phyloP scores from a whole-genome alignment of 2,888 invertebrate species.

The Drosophila hamatofila region DNA sequence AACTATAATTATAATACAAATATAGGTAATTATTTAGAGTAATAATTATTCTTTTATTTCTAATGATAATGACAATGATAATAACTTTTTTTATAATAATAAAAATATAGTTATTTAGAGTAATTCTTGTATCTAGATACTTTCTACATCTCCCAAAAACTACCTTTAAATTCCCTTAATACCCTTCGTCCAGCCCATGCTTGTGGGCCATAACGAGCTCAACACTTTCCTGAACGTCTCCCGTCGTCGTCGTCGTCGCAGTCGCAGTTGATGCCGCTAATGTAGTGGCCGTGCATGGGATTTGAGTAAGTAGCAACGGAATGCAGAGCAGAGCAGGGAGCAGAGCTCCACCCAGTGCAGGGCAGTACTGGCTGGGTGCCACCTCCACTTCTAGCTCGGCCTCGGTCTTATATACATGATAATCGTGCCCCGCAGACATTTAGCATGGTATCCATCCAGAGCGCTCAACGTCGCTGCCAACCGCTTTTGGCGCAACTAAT shows the following conservation, averaged over 20 bases:
- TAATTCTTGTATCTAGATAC: neutral
- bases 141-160: neutral
- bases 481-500: slow-evolving; percentile 79
- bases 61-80: neutral
- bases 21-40: too few relatives aligned
- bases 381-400: slow-evolving; percentile 16
- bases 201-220: slow-evolving; percentile 30
- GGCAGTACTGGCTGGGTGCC: slow-evolving; percentile 12
- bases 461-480: slow-evolving; percentile 52
- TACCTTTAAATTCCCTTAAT: neutral
- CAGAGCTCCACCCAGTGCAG: slow-evolving; percentile 3
- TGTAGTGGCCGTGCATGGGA: slow-evolving; percentile 40
- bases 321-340: neutral
- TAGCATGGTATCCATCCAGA: slow-evolving; percentile 65
- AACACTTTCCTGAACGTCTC: slow-evolving; percentile 25
- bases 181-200: neutral
- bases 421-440: slow-evolving; percentile 78
- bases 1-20: too few relatives aligned
- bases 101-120: neutral
- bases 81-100: neutral
- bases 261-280: slow-evolving; percentile 41
- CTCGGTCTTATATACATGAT: slow-evolving; percentile 60
- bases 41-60: too few relatives aligned
- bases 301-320: slow-evolving; percentile 23
- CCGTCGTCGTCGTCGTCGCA: slow-evolving; percentile 1